These are phyloP conservation scores for Arremon aurantiirostris DNA, from an alignment of 2,797 vertebrate species.

Conservation along the genomic window DNA sequence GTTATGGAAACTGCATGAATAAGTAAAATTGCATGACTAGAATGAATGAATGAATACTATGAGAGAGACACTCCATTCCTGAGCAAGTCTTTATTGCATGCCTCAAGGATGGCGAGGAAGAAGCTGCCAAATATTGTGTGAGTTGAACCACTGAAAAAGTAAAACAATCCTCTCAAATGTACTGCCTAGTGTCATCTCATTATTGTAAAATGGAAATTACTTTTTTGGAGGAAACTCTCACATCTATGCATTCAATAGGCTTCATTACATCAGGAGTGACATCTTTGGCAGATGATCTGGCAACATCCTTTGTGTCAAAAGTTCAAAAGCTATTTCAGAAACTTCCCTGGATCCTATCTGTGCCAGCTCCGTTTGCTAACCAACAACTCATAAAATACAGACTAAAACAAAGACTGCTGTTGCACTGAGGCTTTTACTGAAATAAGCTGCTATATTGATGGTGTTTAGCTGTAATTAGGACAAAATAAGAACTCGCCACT, in stretches of 20 bases:
- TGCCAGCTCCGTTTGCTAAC: not conserved
- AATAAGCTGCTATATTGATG: not conserved
- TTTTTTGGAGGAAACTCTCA: not conserved
- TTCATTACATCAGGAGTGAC: not conserved
- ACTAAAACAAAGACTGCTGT: not conserved
- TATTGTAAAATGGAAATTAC: not conserved
- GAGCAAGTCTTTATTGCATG: not conserved
- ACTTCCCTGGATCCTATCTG: not conserved
- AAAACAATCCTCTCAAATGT: not conserved
- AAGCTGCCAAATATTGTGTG: not conserved
- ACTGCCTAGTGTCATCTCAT: not conserved
- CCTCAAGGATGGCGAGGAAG: not conserved
- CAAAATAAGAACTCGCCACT: not conserved
- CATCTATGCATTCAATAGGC: not conserved
- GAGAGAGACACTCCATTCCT: not conserved
- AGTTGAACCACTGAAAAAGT: not conserved
- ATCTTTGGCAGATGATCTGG: not conserved
- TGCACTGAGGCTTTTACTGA: not conserved
- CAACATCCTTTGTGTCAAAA: not conserved
- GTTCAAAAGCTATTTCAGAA: not conserved
- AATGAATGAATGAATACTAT: not conserved
- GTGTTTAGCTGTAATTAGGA: not conserved
- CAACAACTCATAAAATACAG: not conserved
- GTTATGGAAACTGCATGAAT: constrained; percentile 23
- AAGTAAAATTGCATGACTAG: constrained; percentile 2